A percentile compares a stretch with the other conserved stretches of the same genome.
These are phyloP conservation scores for Sylvilagus bachmani DNA, from an alignment of 2,113 vertebrate species.

Conservation along the genomic window DNA sequence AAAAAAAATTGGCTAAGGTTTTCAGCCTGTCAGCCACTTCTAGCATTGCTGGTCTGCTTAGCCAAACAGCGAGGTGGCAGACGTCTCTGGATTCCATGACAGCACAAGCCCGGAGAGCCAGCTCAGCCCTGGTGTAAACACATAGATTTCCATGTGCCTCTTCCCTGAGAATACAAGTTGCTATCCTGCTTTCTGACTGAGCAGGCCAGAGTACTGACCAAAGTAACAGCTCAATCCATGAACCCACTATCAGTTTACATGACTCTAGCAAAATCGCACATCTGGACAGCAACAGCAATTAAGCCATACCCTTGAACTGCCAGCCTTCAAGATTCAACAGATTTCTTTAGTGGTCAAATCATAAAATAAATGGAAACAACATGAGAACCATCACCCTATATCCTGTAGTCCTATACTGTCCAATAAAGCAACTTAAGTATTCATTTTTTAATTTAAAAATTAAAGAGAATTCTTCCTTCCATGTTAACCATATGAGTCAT, in stretches of 20 bases:
- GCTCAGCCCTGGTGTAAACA: background rate
- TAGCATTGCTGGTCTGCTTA: background rate
- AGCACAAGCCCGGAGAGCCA: background rate
- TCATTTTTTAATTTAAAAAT: constrained; percentile 6
- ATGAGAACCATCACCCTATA: background rate
- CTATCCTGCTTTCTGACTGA: constrained; percentile 8
- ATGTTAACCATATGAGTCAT: background rate
- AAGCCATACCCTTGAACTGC: background rate
- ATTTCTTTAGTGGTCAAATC: background rate
- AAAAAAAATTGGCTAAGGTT: background rate
- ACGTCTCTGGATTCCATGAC: constrained; percentile 35
- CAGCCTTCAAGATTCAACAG: background rate
- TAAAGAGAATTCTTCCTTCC: background rate
- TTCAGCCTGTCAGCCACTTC: background rate
- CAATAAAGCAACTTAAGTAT: background rate
- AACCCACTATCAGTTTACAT: background rate
- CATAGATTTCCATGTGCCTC: background rate
- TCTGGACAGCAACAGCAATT: background rate
- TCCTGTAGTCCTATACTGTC: background rate
- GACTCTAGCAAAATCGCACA: constrained; percentile 25
- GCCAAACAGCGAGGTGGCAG: background rate
- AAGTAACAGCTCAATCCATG: background rate
- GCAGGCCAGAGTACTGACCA: background rate
- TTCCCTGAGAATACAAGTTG: background rate
- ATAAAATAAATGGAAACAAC: constrained; percentile 40